These are phyloP conservation scores for Artemia sinica DNA, from an alignment of 2,888 invertebrate genomes.

Conservation along the genomic window DNA sequence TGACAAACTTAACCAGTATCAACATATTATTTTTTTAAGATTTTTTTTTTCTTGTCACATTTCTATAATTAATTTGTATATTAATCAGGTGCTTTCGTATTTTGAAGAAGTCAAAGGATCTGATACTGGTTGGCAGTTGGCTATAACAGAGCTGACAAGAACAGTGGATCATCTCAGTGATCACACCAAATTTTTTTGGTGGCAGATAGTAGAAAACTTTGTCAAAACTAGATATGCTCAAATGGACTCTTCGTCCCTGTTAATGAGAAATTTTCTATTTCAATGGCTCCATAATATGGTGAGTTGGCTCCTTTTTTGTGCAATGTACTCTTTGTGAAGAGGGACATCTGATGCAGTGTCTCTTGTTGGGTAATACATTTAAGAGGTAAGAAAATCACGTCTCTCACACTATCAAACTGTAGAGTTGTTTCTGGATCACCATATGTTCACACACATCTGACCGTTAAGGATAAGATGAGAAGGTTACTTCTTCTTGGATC, in stretches of 20 bases:
- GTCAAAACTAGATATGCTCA: slow-evolving; percentile 32
- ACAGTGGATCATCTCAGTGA: slow-evolving; percentile 26
- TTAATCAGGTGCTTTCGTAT: slow-evolving; percentile 31
- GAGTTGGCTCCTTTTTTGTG: slow-evolving; percentile 13
- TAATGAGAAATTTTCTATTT: slow-evolving; percentile 32
- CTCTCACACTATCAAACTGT: no score
- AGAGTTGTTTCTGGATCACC: no score
- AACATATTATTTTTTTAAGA: no score
- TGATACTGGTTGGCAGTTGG: slow-evolving; percentile 35
- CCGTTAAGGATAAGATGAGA: no score
- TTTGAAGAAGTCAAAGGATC: slow-evolving; percentile 36
- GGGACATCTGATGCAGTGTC: no score
- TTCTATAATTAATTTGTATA: background rate
- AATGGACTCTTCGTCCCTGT: slow-evolving; percentile 28
- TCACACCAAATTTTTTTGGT: slow-evolving; percentile 35
- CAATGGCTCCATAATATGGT: slow-evolving; percentile 33
- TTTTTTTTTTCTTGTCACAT: no score
- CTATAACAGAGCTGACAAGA: slow-evolving; percentile 31
- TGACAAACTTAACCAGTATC: no score
- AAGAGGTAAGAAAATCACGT: no score
- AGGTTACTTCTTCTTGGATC: no score
- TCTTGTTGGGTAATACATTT: no score
- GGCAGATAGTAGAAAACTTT: slow-evolving; percentile 36
- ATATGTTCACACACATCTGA: no score
- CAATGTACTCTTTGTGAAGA: no score